Evolutionary conservation across 2,113 vertebrate species (phyloP), one percentile per base, ranked within the genome.

Genomic region (Neomonachus schauinslandi): DNA sequence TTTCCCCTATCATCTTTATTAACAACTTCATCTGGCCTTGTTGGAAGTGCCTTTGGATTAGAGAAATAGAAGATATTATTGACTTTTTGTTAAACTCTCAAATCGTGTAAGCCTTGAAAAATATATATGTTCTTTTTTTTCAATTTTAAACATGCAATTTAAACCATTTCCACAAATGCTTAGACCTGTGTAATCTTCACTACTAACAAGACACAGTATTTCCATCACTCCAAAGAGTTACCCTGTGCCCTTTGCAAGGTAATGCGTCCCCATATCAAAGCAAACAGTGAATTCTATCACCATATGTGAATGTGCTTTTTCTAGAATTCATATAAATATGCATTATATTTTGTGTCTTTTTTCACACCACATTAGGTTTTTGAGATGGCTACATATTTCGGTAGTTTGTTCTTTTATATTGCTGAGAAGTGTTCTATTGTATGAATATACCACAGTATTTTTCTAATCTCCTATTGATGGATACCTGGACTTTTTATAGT

Each of bases 21-120:
- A 71, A 80, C 36, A 83, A 53, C 36, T 77, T 84, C 57, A 90
- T 28, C 22, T 90, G 33, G 12, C 36, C 16, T 61, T 90, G 15
- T 61, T 36, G 26, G 21, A 94, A 91, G 28, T 61, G 49, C 36
- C 28, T 79, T 55, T 74, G 46, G 22, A 4, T 80, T 63, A 72
- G 4, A 55, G 63, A 86, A 91, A 87, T 80, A 1, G 89, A 61
- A 6, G 55, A 57, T 86, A 26, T 79, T 84, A 69, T 28, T 94
- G 84, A 92, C 53, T 83, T 83, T 65, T 90, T 86, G 53, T 74
- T 94, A 94, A 86, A 36, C 28, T 7, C 36, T 72, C 63, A 61
- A 51, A 96, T 39, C 39, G 31, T 83, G 31, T 49, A 89, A 89
- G 57, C 33, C 57, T 85, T 42, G 15, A 94, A 94, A 94, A 65